Conservation (phyloP, 2,797 vertebrate genomes). For the Tarsius wallacei region DNA sequence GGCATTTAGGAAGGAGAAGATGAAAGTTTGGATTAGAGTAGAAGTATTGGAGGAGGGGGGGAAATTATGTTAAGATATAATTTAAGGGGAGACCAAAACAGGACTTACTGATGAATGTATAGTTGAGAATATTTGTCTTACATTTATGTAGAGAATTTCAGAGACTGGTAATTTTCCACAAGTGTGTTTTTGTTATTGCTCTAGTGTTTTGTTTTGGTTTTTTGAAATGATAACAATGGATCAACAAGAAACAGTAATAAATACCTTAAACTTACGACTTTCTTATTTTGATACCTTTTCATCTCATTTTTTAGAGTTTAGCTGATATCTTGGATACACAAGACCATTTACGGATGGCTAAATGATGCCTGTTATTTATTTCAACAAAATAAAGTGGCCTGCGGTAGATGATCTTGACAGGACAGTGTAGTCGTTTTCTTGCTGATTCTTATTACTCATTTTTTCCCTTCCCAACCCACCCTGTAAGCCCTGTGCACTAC, state of each 20-base stretch:
- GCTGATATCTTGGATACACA: neutral
- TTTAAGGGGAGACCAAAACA: neutral
- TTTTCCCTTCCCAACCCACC: neutral
- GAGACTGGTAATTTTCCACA: constrained; percentile 11
- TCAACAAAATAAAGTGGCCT: neutral
- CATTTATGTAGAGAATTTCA: constrained; percentile 27
- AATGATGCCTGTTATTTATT: constrained; percentile 44
- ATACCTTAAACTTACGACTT: neutral
- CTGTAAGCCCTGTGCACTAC: neutral
- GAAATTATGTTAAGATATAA: neutral
- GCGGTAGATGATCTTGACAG: neutral
- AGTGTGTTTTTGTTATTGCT: neutral
- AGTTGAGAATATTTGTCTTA: constrained; percentile 17
- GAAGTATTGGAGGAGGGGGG: neutral
- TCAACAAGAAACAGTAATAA: neutral
- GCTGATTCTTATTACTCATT: neutral
- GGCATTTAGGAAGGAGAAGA: neutral
- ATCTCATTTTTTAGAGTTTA: constrained; percentile 7
- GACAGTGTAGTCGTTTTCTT: neutral
- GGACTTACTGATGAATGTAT: neutral
- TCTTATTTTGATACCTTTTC: constrained; percentile 49
- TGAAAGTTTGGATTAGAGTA: neutral
- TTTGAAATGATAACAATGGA: neutral
- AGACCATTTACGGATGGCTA: neutral
- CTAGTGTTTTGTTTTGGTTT: neutral